A percentile compares a stretch with the other conserved stretches of the same genome.
phyloP scores from a whole-genome alignment of 1,140 invertebrate genomes.

The Telenomus remus region DNA sequence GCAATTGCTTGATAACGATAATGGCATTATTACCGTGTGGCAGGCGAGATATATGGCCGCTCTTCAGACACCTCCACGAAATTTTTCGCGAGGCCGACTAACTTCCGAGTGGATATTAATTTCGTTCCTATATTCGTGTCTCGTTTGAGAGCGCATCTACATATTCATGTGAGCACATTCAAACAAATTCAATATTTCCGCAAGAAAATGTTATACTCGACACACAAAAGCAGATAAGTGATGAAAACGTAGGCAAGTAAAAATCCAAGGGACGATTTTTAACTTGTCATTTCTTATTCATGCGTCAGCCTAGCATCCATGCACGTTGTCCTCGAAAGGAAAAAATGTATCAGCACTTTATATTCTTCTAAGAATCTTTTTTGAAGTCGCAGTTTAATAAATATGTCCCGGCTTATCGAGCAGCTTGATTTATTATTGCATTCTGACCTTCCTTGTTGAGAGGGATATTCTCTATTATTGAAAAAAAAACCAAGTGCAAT shows the following conservation, averaged over 20 bases:
- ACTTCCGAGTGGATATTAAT: slow-evolving; percentile 33
- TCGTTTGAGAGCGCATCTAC: slow-evolving; percentile 18
- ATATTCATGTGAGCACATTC: slow-evolving; percentile 22
- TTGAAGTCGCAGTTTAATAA: neutral
- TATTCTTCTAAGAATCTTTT: slow-evolving; percentile 14
- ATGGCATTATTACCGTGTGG: slow-evolving; percentile 25
- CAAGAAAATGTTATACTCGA: slow-evolving; percentile 44
- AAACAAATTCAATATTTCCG: slow-evolving; percentile 44
- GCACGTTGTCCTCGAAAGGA: slow-evolving; percentile 21
- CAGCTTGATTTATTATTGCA: no score
- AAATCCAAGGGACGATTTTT: slow-evolving; percentile 50
- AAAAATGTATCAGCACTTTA: slow-evolving; percentile 41
- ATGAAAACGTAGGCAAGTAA: slow-evolving; percentile 49
- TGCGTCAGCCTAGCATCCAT: slow-evolving; percentile 21
- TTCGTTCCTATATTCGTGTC: slow-evolving; percentile 31
- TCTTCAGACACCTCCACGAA: slow-evolving; percentile 6
- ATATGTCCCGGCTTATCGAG: neutral
- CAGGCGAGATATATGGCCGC: slow-evolving; percentile 1
- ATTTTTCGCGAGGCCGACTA: slow-evolving; percentile 8
- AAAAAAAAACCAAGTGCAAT: no score
- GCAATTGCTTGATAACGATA: slow-evolving; percentile 38
- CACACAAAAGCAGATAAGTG: slow-evolving; percentile 41
- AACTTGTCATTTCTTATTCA: slow-evolving; percentile 47
- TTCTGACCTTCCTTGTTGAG: no score
- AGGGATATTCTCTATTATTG: no score